A percentile compares a stretch with the other conserved stretches of the same genome.
Evolutionary conservation across 2,888 invertebrate species (phyloP).

Genomic region (Hecatera dysodea): DNA sequence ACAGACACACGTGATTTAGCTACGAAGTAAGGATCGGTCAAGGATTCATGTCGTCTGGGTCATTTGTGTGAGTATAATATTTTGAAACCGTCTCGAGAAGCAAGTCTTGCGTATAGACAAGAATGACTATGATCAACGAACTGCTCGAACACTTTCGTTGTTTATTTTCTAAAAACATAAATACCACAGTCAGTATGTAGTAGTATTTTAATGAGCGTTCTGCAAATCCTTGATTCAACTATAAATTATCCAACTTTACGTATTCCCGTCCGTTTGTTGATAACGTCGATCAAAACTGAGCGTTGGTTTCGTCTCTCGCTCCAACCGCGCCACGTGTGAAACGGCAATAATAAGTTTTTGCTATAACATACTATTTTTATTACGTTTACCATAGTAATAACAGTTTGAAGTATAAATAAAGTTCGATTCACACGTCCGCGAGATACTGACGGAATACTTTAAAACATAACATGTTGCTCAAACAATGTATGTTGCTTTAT

Average conservation of each 20-base stretch:
- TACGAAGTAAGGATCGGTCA: not conserved
- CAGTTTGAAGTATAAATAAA: conserved; percentile 53
- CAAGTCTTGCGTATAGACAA: not conserved
- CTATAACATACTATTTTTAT: conserved; percentile 57
- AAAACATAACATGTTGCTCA: conserved; percentile 36
- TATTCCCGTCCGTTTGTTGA: conserved; percentile 57
- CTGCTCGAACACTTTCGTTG: not conserved
- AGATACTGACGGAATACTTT: conserved; percentile 49
- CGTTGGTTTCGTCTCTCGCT: conserved; percentile 49
- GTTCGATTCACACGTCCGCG: conserved; percentile 54
- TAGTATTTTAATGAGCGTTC: conserved; percentile 51
- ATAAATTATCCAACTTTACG: conserved; percentile 64
- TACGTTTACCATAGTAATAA: conserved; percentile 57
- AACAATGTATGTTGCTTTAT: conserved; percentile 40
- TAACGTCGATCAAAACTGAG: conserved; percentile 45
- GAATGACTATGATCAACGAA: not conserved
- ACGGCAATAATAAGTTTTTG: conserved; percentile 42
- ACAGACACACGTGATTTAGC: too few relatives aligned
- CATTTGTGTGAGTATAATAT: not conserved
- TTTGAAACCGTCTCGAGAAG: not conserved
- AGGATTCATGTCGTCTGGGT: not conserved
- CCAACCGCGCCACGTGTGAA: conserved; percentile 41
- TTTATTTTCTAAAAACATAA: conserved; percentile 36
- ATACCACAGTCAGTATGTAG: conserved; percentile 4
- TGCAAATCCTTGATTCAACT: conserved; percentile 45